Base-by-base conservation (phyloP, 2,888 invertebrate genomes). In the Macrosiphum euphorbiae region DNA sequence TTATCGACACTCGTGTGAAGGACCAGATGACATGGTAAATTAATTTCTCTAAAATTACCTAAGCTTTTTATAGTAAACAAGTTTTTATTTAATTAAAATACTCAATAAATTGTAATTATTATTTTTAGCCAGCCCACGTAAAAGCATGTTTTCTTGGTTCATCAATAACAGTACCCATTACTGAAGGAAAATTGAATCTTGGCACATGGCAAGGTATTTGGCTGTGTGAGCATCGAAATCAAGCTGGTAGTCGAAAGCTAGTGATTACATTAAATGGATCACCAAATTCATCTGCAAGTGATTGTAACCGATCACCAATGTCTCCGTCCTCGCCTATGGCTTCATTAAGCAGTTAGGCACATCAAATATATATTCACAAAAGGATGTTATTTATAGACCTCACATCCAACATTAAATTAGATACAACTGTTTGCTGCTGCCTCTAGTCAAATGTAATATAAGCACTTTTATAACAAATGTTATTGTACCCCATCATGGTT, bases 141-240 rank as follows among this genome's bases (percentile, higher is more conserved):
- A 99, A 99, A 96, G 98, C 99, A 95, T 98, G 99, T 96, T 98
- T 99, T 96, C 97, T 99, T 96, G 99, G 99, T 95, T 98, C 99
- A 95, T 98, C 98, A 95, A 96, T 99, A 96, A 99, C 98, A 95
- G 98, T 99, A 96, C 99, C 99, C 95, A 98, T 99, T 96, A 98
- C 99, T 95, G 98, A 99, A 95, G 99, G 99, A 95, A 98, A 98
- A 96, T 96, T 99, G 95, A 98, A 98, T 96, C 96, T 99, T 95
- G 99, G 99, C 95, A 99, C 98, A 95, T 99, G 99, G 99, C 99
- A 99, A 96, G 99, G 99, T 95, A 98, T 99, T 95, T 99, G 99
- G 99, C 97, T 99, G 95, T 99, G 99, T 96, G 99, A 99, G 96
- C 99, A 99, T 96, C 97, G 99, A 96, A 98, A 99, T 97, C 98